Conservation (phyloP, 2,113 vertebrate genomes). For the Festucalex cinctus region DNA sequence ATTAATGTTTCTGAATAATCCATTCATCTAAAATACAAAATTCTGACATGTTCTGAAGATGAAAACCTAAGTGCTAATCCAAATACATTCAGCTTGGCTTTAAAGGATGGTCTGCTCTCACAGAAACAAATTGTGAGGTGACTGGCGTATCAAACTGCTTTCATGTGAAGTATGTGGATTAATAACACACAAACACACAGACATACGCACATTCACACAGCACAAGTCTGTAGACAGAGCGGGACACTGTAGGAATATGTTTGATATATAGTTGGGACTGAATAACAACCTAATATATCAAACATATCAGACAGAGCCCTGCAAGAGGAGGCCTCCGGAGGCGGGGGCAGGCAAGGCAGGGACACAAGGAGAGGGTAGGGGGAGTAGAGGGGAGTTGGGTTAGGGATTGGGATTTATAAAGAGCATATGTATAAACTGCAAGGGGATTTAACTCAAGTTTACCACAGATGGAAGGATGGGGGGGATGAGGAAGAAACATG, state of each 20-base stretch:
- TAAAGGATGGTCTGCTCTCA: not conserved
- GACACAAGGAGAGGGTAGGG: slow-evolving; percentile 7
- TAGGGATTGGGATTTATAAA: slow-evolving; percentile 10
- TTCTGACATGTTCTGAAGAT: not conserved
- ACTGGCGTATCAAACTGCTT: too few relatives aligned
- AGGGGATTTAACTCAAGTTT: slow-evolving; percentile 50
- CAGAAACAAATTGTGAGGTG: too few relatives aligned
- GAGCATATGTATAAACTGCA: slow-evolving; percentile 32
- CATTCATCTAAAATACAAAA: not conserved
- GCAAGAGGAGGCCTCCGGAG: slow-evolving; percentile 90
- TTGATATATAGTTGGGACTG: slow-evolving; percentile 99
- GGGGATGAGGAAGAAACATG: slow-evolving; percentile 3
- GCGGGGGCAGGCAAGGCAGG: slow-evolving; percentile 55
- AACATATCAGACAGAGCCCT: slow-evolving; percentile 99
- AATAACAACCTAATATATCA: slow-evolving; percentile 99
- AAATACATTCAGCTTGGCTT: not conserved
- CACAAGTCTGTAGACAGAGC: slow-evolving; percentile 90
- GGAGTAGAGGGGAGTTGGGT: not conserved
- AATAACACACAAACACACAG: not conserved
- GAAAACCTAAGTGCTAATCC: not conserved
- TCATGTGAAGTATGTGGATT: not conserved
- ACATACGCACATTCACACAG: slow-evolving; percentile 35
- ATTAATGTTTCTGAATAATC: not conserved
- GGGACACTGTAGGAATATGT: slow-evolving; percentile 99
- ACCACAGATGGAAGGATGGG: slow-evolving; percentile 22